Evolutionary conservation across 2,113 vertebrate species (phyloP).

Genomic region (Fregata magnificens): DNA sequence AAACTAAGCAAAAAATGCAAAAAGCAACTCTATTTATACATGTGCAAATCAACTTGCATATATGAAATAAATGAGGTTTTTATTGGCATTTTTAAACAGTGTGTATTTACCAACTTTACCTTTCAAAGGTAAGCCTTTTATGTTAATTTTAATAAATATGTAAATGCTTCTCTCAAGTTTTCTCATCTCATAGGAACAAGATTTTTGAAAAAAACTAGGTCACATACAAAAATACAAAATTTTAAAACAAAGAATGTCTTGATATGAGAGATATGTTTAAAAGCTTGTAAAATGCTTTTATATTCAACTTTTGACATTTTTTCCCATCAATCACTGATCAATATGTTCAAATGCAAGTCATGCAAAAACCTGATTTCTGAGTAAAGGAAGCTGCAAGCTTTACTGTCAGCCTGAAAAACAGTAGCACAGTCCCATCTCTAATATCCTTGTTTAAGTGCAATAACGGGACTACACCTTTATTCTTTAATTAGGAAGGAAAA

Average conservation of each 20-base stretch:
- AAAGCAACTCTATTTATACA: constrained; percentile 69
- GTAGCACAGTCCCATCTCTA: not conserved
- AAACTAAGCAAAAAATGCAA: constrained; percentile 57
- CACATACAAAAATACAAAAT: constrained; percentile 63
- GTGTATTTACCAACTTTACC: constrained; percentile 64
- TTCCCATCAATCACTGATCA: not conserved
- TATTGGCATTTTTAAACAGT: constrained; percentile 77
- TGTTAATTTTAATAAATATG: constrained; percentile 72
- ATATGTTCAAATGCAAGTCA: constrained; percentile 34
- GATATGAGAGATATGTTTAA: constrained; percentile 58
- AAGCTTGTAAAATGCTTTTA: constrained; percentile 28
- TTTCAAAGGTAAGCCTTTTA: constrained; percentile 68
- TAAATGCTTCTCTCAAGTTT: constrained; percentile 65
- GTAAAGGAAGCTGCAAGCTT: not conserved
- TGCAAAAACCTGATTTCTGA: constrained; percentile 5
- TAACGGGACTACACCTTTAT: not conserved
- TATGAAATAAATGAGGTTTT: constrained; percentile 78
- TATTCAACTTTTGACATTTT: not conserved
- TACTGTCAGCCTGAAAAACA: not conserved
- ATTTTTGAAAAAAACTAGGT: constrained; percentile 43
- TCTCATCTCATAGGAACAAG: constrained; percentile 56
- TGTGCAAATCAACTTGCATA: constrained; percentile 84
- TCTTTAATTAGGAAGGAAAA: not conserved
- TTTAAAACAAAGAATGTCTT: constrained; percentile 61
- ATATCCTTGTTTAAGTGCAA: not conserved